Conservation (phyloP, 2,113 vertebrate genomes). For the Tyto alba region DNA sequence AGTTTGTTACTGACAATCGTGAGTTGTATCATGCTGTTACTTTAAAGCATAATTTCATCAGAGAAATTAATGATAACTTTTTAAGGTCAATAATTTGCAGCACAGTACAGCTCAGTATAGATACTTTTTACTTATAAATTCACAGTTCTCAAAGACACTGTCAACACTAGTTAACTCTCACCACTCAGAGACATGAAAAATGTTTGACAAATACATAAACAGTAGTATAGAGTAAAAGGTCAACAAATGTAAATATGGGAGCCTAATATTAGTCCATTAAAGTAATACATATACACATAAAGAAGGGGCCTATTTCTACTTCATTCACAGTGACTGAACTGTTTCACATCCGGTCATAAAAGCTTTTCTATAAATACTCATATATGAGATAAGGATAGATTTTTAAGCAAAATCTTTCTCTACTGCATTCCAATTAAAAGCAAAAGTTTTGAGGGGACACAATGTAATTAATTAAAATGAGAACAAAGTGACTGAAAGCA, state of each 20-base stretch:
- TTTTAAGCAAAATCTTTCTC: background rate
- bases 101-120: background rate
- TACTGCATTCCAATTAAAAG: background rate
- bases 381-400: background rate
- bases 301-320: background rate
- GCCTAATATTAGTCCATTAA: background rate
- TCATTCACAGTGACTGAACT: background rate
- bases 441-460: background rate
- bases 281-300: background rate
- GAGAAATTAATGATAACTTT: background rate
- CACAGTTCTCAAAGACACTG: background rate
- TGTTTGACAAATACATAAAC: background rate
- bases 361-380: background rate
- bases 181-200: background rate
- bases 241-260: background rate
- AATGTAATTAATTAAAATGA: background rate
- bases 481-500: background rate
- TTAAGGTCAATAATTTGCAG: background rate
- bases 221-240: background rate
- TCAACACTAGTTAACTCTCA: background rate
- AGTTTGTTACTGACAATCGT: background rate
- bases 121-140: background rate
- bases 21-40: background rate
- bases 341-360: background rate
- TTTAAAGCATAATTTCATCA: background rate